Evolutionary conservation across 2,113 vertebrate genomes (phyloP).

Genomic region (Varanus komodoensis): DNA sequence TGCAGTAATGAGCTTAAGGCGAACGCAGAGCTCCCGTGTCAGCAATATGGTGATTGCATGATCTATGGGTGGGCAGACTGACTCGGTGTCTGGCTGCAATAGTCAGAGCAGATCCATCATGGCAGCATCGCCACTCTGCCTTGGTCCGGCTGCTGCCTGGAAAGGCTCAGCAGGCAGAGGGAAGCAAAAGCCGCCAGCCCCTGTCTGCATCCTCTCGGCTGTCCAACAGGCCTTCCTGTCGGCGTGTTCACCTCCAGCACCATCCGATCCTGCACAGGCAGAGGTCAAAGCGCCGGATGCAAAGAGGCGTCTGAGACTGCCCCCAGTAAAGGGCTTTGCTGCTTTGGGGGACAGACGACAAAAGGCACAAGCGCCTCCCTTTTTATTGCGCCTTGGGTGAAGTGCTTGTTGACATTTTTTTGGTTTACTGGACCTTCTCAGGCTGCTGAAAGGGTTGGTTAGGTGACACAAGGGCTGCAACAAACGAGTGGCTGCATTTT

Average conservation of each 20-base stretch:
- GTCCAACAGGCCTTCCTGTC: slow-evolving; percentile 11
- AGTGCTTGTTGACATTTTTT: slow-evolving; percentile 27
- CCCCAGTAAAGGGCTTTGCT: slow-evolving; percentile 34
- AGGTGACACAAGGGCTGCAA: too few relatives aligned
- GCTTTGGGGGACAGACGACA: neutral
- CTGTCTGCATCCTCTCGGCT: neutral
- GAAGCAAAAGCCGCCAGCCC: neutral
- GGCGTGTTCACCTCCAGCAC: neutral
- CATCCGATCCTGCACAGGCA: neutral
- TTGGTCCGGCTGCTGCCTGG: slow-evolving; percentile 41
- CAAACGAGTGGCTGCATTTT: too few relatives aligned
- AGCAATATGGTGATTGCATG: neutral
- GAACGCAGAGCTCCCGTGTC: neutral
- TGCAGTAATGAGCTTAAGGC: slow-evolving; percentile 45
- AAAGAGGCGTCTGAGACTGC: slow-evolving; percentile 30
- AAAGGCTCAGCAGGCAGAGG: slow-evolving; percentile 53
- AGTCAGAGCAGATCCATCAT: slow-evolving; percentile 21
- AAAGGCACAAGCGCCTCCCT: neutral
- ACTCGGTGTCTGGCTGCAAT: slow-evolving; percentile 44
- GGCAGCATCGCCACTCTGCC: slow-evolving; percentile 28
- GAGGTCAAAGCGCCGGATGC: slow-evolving; percentile 35
- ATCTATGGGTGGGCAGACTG: slow-evolving; percentile 24
- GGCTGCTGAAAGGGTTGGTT: slow-evolving; percentile 27
- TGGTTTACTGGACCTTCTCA: slow-evolving; percentile 31
- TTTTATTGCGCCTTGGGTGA: neutral